A percentile compares a stretch with the other conserved stretches of the same genome.
Conservation (phyloP, 1,140 invertebrate genomes). For the Pollicipes pollicipes region DNA sequence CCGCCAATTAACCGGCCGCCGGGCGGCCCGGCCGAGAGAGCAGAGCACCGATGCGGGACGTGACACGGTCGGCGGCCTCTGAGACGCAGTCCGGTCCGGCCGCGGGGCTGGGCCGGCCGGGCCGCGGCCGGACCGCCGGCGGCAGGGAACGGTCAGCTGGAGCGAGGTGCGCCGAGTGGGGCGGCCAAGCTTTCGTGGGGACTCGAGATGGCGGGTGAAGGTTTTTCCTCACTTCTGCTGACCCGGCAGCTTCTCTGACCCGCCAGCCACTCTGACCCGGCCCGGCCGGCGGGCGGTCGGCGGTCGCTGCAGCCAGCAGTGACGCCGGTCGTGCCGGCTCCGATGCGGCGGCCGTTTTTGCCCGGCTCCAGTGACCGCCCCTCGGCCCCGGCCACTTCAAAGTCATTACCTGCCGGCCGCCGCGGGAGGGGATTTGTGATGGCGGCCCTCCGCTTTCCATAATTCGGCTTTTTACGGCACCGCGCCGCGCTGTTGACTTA, state of each 20-base stretch:
- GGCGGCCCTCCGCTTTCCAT: neutral
- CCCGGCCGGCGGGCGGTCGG: neutral
- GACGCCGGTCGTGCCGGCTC: neutral
- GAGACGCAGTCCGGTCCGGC: too few relatives aligned
- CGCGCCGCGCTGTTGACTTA: neutral
- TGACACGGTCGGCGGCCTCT: too few relatives aligned
- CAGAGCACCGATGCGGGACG: too few relatives aligned
- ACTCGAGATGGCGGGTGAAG: too few relatives aligned
- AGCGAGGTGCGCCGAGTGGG: too few relatives aligned
- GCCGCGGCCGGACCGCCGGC: too few relatives aligned
- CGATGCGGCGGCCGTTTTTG: neutral
- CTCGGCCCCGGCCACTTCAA: neutral
- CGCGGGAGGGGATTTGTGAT: neutral
- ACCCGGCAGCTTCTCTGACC: too few relatives aligned
- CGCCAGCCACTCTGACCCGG: too few relatives aligned
- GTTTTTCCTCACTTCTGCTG: too few relatives aligned
- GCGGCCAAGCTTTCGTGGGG: too few relatives aligned
- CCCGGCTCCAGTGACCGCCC: neutral
- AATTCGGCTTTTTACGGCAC: neutral
- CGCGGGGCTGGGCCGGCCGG: too few relatives aligned
- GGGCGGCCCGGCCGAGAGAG: neutral
- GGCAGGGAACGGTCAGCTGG: too few relatives aligned
- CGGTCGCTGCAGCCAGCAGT: neutral
- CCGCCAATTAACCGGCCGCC: neutral
- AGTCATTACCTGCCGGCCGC: neutral